Conservation (phyloP, 2,888 invertebrate genomes). For the Linnaemya vulpina region DNA sequence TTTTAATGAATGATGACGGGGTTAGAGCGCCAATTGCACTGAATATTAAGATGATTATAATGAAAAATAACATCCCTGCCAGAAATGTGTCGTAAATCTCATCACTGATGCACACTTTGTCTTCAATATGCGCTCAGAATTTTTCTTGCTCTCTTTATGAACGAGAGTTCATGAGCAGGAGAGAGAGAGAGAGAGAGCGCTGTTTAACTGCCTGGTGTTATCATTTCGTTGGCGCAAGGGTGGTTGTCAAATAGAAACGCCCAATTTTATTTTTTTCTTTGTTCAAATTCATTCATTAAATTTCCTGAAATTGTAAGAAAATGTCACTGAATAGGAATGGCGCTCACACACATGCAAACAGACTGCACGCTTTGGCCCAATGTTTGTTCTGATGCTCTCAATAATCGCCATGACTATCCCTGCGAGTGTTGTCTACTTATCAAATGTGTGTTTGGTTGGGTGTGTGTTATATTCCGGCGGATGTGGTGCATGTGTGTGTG, state of each 20-base stretch:
- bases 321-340: constrained; percentile 50
- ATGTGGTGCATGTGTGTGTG: constrained; percentile 42
- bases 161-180: too few species aligned
- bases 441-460: constrained; percentile 2
- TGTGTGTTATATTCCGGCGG: constrained; percentile 38
- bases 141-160: constrained; percentile 12
- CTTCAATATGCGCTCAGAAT: neutral
- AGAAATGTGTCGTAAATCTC: too few species aligned
- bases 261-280: constrained; percentile 8
- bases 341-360: constrained; percentile 5
- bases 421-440: neutral
- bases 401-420: constrained; percentile 61
- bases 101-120: neutral
- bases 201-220: constrained; percentile 23
- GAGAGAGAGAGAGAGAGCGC: too few species aligned
- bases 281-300: constrained; percentile 62
- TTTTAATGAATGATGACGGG: too few species aligned
- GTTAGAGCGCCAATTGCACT: too few species aligned
- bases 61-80: too few species aligned
- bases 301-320: constrained; percentile 32
- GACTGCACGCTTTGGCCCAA: neutral
- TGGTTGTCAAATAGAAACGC: constrained; percentile 44
- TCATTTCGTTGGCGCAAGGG: constrained; percentile 19
- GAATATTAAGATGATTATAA: too few species aligned
- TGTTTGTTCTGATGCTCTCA: constrained; percentile 62